A percentile compares a stretch with the other conserved stretches of the same genome.
Conservation (phyloP, 2,888 invertebrate genomes). For the Leptura quadrifasciata region DNA sequence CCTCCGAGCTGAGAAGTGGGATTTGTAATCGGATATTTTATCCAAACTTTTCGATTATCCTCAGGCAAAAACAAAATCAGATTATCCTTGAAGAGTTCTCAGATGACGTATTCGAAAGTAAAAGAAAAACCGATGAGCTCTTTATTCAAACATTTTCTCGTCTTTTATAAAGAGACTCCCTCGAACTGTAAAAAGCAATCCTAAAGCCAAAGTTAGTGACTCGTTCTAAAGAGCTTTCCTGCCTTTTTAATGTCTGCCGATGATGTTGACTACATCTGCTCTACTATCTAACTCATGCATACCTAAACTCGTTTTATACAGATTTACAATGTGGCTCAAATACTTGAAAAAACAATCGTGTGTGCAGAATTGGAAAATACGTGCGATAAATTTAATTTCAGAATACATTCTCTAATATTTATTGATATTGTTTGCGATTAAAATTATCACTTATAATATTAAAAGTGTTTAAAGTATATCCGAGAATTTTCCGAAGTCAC, state of each 20-base stretch:
- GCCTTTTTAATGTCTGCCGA: background rate
- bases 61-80: constrained; percentile 10
- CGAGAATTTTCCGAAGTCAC: too few species aligned
- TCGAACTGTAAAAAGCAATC: constrained; percentile 13
- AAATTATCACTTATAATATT: too few species aligned
- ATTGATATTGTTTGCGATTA: too few species aligned
- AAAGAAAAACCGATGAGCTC: constrained; percentile 9
- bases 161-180: background rate
- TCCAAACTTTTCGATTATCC: constrained; percentile 24
- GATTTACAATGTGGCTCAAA: too few species aligned
- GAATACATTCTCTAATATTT: too few species aligned
- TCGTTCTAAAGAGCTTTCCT: constrained; percentile 19
- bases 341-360: too few species aligned
- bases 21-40: constrained; percentile 23
- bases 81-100: constrained; percentile 19
- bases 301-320: background rate
- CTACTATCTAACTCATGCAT: constrained; percentile 4
- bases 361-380: too few species aligned
- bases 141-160: constrained; percentile 19
- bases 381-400: too few species aligned
- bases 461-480: too few species aligned
- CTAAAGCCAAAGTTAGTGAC: constrained; percentile 3
- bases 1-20: background rate
- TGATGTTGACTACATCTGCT: constrained; percentile 4
- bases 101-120: constrained; percentile 5